Conservation (phyloP, 1,140 invertebrate species). For the Hyles vespertilio region DNA sequence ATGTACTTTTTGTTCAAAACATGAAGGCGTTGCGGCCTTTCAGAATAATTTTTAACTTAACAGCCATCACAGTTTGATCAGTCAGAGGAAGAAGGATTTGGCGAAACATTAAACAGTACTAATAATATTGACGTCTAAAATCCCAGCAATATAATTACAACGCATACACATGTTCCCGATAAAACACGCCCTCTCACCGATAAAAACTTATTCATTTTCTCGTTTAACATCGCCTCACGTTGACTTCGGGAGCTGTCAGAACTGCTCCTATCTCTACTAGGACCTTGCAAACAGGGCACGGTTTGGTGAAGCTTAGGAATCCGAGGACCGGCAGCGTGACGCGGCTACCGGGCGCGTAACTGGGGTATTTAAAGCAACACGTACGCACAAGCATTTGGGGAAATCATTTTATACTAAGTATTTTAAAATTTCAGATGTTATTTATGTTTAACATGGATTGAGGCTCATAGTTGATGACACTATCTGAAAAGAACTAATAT, state of each 20-base stretch:
- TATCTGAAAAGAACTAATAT: too few species aligned
- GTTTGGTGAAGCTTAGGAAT: constrained; percentile 30
- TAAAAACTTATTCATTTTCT: constrained; percentile 96
- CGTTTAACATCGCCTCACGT: constrained; percentile 90
- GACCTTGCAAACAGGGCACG: constrained; percentile 62
- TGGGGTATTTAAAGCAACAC: constrained; percentile 27
- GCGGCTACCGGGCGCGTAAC: constrained; percentile 50
- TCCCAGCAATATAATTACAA: constrained; percentile 64
- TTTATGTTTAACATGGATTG: too few species aligned
- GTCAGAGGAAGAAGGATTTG: constrained; percentile 53
- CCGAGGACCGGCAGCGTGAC: constrained; percentile 13
- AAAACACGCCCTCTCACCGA: constrained; percentile 83
- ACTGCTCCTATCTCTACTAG: constrained; percentile 78
- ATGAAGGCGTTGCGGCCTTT: neutral
- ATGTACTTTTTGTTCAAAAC: constrained; percentile 7
- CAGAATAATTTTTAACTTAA: constrained; percentile 18
- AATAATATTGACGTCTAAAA: constrained; percentile 63
- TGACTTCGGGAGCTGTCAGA: constrained; percentile 80
- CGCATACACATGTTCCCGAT: constrained; percentile 44
- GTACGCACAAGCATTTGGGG: constrained; percentile 9
- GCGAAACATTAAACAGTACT: constrained; percentile 36
- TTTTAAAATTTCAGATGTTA: too few species aligned
- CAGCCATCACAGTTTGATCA: constrained; percentile 52
- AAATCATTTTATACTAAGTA: too few species aligned
- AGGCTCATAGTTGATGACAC: too few species aligned